Conservation (phyloP, 2,797 vertebrate species). For the Chromobotia macracanthus region DNA sequence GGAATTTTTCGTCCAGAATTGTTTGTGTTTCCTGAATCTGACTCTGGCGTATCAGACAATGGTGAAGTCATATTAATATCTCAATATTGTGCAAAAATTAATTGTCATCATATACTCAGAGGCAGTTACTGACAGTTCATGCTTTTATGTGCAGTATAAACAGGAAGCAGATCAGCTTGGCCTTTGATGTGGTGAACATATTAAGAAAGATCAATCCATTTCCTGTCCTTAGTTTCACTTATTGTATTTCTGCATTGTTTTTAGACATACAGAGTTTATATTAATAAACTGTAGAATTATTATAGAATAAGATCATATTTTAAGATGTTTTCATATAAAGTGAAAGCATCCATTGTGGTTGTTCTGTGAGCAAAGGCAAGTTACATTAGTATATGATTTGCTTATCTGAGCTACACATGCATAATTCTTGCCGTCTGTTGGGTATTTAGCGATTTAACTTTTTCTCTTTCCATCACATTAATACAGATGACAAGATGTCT, state of each 20-base stretch:
- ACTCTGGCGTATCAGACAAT: slow-evolving; percentile 55
- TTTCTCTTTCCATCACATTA: background rate
- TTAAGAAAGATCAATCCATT: slow-evolving; percentile 32
- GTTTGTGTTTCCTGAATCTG: slow-evolving; percentile 46
- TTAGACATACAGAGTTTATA: background rate
- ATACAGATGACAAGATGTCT: slow-evolving; percentile 81
- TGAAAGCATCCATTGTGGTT: background rate
- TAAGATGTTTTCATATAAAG: background rate
- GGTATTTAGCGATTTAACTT: background rate
- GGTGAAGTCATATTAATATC: slow-evolving; percentile 53
- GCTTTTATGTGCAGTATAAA: slow-evolving; percentile 30
- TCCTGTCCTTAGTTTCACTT: slow-evolving; percentile 6
- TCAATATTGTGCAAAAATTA: slow-evolving; percentile 5
- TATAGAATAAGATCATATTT: no score
- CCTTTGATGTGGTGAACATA: slow-evolving; percentile 58
- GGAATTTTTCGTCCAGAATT: slow-evolving; percentile 54
- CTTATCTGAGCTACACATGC: background rate
- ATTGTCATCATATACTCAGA: background rate
- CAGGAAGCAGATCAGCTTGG: slow-evolving; percentile 23
- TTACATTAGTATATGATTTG: background rate
- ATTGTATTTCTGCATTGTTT: background rate
- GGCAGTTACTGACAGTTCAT: background rate
- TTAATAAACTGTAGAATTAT: background rate
- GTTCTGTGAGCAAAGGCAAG: no score
- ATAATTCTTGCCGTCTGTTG: background rate